Base-by-base conservation (phyloP, 2,113 vertebrate genomes). In the Enhydra lutris region DNA sequence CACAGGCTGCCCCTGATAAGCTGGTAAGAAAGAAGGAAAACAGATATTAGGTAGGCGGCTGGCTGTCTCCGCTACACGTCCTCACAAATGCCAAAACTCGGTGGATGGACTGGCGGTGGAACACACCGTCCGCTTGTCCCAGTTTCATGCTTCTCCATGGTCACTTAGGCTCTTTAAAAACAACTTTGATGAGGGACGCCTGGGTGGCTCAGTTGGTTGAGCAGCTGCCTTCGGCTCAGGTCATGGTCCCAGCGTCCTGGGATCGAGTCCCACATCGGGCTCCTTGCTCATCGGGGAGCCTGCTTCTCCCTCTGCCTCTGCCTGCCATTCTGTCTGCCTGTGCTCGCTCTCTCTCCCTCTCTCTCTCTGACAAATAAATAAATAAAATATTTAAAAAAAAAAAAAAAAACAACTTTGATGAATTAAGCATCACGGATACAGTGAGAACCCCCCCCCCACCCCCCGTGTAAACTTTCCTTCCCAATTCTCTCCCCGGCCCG, bases 11-110 rank as follows among this genome's bases (percentile, higher is more conserved):
- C 14, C 55, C 31, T 1, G 12, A 18, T 29, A 79, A 42, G 57
- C 63, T 4, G 15, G 74, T 12, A 82, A 83, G 79, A 39, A 34
- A 71, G 80, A n/a, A 69, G 79, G 86, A 59, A 90, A 91, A 71
- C 2, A 4, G 45, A 14, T 73, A 45, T 39, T 55, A 91, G n/a
- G 34, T 3, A 59, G 57, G 80, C 23, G 52, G 55, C 81, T 36
- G 52, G 52, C 42, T 18, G 18, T 55, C 42, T 67, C 73, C 0
- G 0, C 74, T 71, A 67, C 36, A 57, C 5, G 2, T 13, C 55
- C 67, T 59, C 57, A 42, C 13, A 34, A 69, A 50, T 11, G n/a
- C 13, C 4, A 71, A 78, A 79, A 45, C 18, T 13, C 11, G 39
- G 59, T 26, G 23, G 39, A 45, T 36, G 39, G 34, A 34, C 17